These are phyloP conservation scores for Petrocephalus schoutedeni DNA, from an alignment of 2,797 vertebrate species.

Conservation along the genomic window DNA sequence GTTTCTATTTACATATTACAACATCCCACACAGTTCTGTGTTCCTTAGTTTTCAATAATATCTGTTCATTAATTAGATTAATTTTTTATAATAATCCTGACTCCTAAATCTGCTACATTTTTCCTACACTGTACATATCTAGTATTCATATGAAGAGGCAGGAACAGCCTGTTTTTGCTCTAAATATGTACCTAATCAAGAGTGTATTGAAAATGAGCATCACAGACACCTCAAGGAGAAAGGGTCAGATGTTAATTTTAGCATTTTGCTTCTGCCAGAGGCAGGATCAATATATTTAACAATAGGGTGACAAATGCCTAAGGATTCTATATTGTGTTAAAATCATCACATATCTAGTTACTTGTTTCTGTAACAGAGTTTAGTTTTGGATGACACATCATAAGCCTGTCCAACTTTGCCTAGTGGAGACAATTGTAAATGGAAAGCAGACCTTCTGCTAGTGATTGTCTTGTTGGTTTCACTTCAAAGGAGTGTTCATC, in stretches of 20 bases:
- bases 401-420: neutral
- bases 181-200: neutral
- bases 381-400: neutral
- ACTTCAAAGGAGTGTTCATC: neutral
- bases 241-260: neutral
- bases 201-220: neutral
- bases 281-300: neutral
- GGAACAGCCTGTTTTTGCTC: neutral
- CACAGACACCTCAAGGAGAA: neutral
- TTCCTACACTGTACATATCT: neutral
- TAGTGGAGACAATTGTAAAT: neutral
- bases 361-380: neutral
- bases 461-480: constrained; percentile 12
- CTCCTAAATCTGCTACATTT: neutral
- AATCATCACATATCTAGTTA: neutral
- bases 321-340: neutral
- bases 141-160: neutral
- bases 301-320: neutral
- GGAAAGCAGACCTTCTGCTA: neutral
- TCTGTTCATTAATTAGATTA: neutral
- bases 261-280: neutral
- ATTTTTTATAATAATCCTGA: neutral
- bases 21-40: neutral
- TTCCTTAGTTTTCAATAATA: neutral
- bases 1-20: neutral